Evolutionary conservation across 2,113 vertebrate species (phyloP).

Genomic region (Melanocharis versteri): DNA sequence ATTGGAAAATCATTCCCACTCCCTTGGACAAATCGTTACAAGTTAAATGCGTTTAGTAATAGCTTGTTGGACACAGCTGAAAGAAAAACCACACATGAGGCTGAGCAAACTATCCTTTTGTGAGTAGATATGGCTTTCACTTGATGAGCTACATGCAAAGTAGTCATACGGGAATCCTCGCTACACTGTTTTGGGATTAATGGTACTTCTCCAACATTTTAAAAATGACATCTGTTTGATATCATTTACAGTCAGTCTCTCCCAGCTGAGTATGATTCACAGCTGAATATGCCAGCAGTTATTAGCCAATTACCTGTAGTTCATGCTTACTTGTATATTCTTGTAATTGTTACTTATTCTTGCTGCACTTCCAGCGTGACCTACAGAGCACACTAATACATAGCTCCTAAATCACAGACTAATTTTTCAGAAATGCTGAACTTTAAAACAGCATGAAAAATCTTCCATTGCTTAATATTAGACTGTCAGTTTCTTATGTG

Average conservation of each 20-base stretch:
- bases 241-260: not conserved
- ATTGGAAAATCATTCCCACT: not conserved
- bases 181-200: constrained; percentile 17
- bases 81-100: constrained; percentile 17
- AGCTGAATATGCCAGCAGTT: constrained; percentile 5
- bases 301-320: not conserved
- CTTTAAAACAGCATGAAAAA: not conserved
- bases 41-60: constrained; percentile 21
- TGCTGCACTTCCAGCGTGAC: not conserved
- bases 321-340: not conserved
- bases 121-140: not conserved
- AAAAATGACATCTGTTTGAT: constrained; percentile 3
- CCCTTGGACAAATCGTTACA: not conserved
- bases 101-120: constrained; percentile 19
- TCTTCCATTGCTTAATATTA: not conserved
- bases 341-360: not conserved
- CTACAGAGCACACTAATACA: not conserved
- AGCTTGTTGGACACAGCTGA: constrained; percentile 28
- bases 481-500: not conserved
- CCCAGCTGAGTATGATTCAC: constrained; percentile 11
- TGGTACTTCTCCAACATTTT: not conserved
- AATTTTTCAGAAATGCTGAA: constrained; percentile 27
- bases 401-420: not conserved
- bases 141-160: constrained; percentile 30
- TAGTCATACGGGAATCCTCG: not conserved